Evolutionary conservation across 2,113 vertebrate species (phyloP), one percentile per base, ranked within the genome.

Genomic region (Ranitomeya imitator): DNA sequence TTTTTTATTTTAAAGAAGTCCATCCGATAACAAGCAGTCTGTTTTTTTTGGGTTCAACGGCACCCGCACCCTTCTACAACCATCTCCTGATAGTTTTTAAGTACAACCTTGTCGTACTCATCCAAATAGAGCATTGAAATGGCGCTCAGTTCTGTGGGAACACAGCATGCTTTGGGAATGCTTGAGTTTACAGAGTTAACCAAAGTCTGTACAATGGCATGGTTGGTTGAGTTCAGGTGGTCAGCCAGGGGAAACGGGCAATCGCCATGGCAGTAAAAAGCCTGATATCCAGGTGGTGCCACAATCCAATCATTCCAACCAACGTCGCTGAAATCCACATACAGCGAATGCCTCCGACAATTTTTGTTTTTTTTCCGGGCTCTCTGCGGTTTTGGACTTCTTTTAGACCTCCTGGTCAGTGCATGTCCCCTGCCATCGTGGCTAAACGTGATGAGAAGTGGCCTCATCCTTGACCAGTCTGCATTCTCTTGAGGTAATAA

Each of bases 71-170:
- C 98, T 93, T 99, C 97, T 87, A 99, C 98, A 84, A 99, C 98
- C 98, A 99, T 99, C 94, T 99, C 98, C 94, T 99, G 98, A 93
- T 99, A 99, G 95, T 99, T 99, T 93, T 99, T 99, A 92, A 99
- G 95, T 90, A 99, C 98, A 93, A 99, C 97, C 93, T 99, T 98
- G 94, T 99, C 98, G 86, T 99, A 97, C 94, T 99, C 98, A 85
- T 99, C 98, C 94, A 99, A 93, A 92, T 99, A 99, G 77, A 99
- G 96, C 98, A 99, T 99, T 92, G 98, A 99, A 93, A 99, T 99
- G 93, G 98, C 97, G n/a, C 97, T 99, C 90, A 99, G 96, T 95
- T 99, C 98, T 26, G 97, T 99, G 93, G 98, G 98, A 88, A 99
- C 97, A 52, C 98, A 99, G 94, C 98, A 99, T 90, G 98, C 98